A percentile compares a stretch with the other conserved stretches of the same genome.
Conservation (phyloP, 2,797 vertebrate genomes). For the Melanotaenia boesemani region DNA sequence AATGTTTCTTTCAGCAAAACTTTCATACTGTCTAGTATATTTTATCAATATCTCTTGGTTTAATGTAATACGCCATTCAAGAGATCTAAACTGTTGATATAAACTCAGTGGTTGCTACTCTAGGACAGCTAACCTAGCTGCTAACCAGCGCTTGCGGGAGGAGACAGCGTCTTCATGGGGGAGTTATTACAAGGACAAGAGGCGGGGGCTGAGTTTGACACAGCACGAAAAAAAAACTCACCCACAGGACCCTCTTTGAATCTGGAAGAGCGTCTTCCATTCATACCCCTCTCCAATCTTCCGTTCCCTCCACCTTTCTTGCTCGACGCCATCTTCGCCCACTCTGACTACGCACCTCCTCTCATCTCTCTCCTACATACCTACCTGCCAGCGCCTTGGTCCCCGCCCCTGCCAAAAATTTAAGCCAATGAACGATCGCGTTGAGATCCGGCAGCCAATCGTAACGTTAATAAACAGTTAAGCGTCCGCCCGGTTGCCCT, state of each 20-base stretch:
- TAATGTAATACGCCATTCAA: slow-evolving; percentile 2
- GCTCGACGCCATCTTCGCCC: slow-evolving; percentile 84
- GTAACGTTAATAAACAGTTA: not conserved
- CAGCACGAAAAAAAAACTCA: slow-evolving; percentile 46
- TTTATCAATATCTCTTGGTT: not conserved
- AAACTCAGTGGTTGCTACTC: slow-evolving; percentile 17
- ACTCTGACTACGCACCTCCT: slow-evolving; percentile 67
- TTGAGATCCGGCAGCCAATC: slow-evolving; percentile 62
- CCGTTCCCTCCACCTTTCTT: slow-evolving; percentile 72
- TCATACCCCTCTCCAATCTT: slow-evolving; percentile 75
- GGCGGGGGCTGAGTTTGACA: not conserved
- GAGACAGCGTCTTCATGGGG: slow-evolving; percentile 1
- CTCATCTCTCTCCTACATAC: slow-evolving; percentile 52
- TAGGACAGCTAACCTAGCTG: slow-evolving; percentile 48
- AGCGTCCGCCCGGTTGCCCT: slow-evolving; percentile 6
- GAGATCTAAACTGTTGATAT: slow-evolving; percentile 7
- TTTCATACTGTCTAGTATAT: too few species aligned
- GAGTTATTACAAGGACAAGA: slow-evolving; percentile 1
- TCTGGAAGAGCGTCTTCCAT: slow-evolving; percentile 81
- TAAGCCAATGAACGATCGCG: slow-evolving; percentile 53
- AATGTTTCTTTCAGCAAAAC: not conserved
- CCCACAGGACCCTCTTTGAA: slow-evolving; percentile 81
- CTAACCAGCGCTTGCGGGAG: slow-evolving; percentile 49
- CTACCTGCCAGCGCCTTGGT: slow-evolving; percentile 44
- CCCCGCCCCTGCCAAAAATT: slow-evolving; percentile 48